Evolutionary conservation across 2,113 vertebrate species (phyloP).

Genomic region (Oenanthe melanoleuca): DNA sequence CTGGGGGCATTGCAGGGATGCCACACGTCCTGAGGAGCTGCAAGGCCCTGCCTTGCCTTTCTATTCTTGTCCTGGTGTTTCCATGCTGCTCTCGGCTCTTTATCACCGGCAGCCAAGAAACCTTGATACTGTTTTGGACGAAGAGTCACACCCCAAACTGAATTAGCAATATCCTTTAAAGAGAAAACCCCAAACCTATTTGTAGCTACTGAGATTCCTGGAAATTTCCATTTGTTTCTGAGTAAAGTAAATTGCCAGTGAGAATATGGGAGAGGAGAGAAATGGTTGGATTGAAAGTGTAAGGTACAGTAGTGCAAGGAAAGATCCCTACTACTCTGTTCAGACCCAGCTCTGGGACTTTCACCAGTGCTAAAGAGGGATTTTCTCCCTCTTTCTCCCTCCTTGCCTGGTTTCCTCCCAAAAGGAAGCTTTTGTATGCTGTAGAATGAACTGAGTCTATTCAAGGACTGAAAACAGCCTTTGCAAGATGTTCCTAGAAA

Average conservation of each 20-base stretch:
- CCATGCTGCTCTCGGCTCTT: not conserved
- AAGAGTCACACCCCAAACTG: not conserved
- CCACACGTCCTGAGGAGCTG: not conserved
- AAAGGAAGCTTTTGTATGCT: not conserved
- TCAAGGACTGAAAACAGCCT: not conserved
- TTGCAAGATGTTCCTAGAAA: not conserved
- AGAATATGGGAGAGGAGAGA: not conserved
- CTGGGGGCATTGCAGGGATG: not conserved
- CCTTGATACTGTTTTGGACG: not conserved
- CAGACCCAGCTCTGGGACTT: not conserved
- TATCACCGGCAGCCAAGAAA: not conserved
- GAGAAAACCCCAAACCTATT: not conserved
- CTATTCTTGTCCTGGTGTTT: conserved; percentile 23
- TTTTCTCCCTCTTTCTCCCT: not conserved
- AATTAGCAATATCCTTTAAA: not conserved
- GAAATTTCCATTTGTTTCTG: not conserved
- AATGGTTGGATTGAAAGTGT: not conserved
- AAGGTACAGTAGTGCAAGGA: not conserved
- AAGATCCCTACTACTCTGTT: not conserved
- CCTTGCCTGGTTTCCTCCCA: not conserved
- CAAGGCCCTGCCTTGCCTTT: not conserved
- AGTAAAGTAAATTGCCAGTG: not conserved
- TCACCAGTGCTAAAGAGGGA: not conserved
- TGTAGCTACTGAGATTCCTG: not conserved
- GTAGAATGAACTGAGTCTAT: not conserved